These are phyloP conservation scores for Drosophila burlai DNA, from an alignment of 1,140 invertebrate species.

Conservation along the genomic window DNA sequence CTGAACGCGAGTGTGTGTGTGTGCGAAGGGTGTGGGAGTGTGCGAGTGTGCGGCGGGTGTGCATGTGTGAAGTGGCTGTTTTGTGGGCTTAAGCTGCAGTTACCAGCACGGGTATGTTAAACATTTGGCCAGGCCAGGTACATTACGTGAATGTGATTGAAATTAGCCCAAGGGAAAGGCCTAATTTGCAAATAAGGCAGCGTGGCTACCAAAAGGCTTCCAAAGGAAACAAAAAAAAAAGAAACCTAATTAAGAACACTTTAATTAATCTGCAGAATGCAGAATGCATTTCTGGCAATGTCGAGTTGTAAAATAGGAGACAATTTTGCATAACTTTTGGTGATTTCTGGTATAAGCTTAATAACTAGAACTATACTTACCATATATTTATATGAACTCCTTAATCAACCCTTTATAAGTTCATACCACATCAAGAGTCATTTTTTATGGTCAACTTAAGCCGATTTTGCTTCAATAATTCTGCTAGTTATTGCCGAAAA, in stretches of 20 bases:
- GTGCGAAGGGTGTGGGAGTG: conserved; percentile 22
- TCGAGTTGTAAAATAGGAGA: too few species aligned
- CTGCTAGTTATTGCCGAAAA: conserved; percentile 4
- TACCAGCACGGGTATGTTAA: conserved; percentile 48
- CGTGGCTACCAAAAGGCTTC: not conserved
- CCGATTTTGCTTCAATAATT: not conserved
- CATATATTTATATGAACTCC: not conserved
- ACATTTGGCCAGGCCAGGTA: conserved; percentile 39
- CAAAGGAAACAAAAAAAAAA: not conserved
- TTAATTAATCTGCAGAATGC: not conserved
- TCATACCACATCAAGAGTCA: not conserved
- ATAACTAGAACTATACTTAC: too few species aligned
- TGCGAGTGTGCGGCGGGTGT: conserved; percentile 20
- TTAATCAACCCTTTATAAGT: not conserved
- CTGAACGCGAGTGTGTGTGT: conserved; percentile 26
- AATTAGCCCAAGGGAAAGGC: conserved; percentile 20
- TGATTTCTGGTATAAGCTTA: not conserved
- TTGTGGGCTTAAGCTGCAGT: conserved; percentile 51
- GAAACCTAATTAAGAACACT: not conserved
- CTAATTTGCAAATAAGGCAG: conserved; percentile 33
- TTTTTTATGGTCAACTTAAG: not conserved
- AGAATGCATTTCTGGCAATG: too few species aligned
- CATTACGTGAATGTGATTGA: conserved; percentile 47
- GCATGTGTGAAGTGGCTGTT: conserved; percentile 46
- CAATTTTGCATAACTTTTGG: too few species aligned